Evolutionary conservation across 2,113 vertebrate genomes (phyloP).

Genomic region (Tympanuchus pallidicinctus): DNA sequence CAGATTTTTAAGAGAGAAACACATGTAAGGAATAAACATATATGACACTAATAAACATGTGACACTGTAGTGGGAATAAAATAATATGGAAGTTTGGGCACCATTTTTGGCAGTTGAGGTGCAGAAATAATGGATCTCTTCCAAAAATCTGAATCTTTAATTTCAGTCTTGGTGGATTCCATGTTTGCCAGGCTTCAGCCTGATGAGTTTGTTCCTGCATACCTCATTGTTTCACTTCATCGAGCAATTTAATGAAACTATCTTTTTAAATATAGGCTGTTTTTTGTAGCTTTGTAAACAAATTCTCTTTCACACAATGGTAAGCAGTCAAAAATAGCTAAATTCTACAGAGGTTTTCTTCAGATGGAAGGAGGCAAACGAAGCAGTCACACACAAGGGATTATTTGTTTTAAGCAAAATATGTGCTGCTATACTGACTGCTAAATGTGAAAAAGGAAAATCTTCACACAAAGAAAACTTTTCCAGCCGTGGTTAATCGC

Average conservation of each 20-base stretch:
- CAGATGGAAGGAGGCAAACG: slow-evolving; percentile 14
- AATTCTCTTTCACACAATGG: neutral
- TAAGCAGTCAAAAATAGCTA: neutral
- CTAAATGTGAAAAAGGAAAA: neutral
- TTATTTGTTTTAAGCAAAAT: neutral
- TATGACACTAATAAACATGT: neutral
- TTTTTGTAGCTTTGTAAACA: neutral
- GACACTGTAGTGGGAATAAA: neutral
- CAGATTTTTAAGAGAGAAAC: neutral
- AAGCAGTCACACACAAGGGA: neutral
- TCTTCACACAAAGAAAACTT: neutral
- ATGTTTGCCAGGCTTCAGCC: neutral
- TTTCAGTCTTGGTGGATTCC: neutral
- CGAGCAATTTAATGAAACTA: neutral
- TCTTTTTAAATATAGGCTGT: neutral
- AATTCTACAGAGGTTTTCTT: slow-evolving; percentile 6
- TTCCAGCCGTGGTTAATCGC: neutral
- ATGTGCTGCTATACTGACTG: neutral
- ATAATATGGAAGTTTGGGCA: neutral
- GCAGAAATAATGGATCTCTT: neutral
- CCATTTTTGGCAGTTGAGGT: neutral
- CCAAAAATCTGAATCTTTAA: neutral
- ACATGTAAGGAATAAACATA: neutral
- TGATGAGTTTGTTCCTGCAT: neutral
- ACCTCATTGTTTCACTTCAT: neutral